Percentiles rank a stretch among this genome's conserved stretches.
Evolutionary conservation across 2,888 invertebrate species (phyloP).

Genomic region (Falcaria lacertinaria): DNA sequence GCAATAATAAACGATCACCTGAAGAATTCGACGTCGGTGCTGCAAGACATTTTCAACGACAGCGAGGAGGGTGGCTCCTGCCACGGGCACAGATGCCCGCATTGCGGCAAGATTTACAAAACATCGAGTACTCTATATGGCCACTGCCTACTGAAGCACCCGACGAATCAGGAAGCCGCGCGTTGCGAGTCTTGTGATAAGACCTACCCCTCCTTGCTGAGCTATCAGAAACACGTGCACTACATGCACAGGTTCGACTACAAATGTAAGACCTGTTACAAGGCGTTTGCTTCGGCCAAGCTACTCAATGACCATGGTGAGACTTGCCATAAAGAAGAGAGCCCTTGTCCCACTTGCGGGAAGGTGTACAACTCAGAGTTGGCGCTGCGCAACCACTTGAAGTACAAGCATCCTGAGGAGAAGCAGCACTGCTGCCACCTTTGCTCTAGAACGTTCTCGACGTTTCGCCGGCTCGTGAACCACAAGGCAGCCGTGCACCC

Average conservation of each 20-base stretch:
- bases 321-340: constrained; percentile 34
- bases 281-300: constrained; percentile 33
- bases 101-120: constrained; percentile 58
- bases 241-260: constrained; percentile 51
- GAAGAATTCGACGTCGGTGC: constrained; percentile 39
- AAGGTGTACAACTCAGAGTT: constrained; percentile 43
- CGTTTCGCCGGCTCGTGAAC: constrained; percentile 37
- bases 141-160: constrained; percentile 53
- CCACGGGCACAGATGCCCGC: constrained; percentile 56
- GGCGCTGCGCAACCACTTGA: constrained; percentile 47
- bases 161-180: constrained; percentile 29
- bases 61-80: constrained; percentile 6
- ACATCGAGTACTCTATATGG: constrained; percentile 39
- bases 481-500: constrained; percentile 45
- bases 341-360: constrained; percentile 40
- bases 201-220: constrained; percentile 49
- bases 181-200: constrained; percentile 48
- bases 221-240: constrained; percentile 50
- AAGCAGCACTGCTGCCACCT: constrained; percentile 37
- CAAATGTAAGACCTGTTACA: constrained; percentile 51
- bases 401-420: constrained; percentile 49
- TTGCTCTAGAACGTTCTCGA: constrained; percentile 46
- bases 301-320: constrained; percentile 31
- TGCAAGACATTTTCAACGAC: constrained; percentile 40
- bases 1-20: constrained; percentile 43